These are phyloP conservation scores for Pseudorhiza aurosa DNA, from an alignment of 30 jellyfish, hydroid and myxozoan genomes.

Conservation along the genomic window DNA sequence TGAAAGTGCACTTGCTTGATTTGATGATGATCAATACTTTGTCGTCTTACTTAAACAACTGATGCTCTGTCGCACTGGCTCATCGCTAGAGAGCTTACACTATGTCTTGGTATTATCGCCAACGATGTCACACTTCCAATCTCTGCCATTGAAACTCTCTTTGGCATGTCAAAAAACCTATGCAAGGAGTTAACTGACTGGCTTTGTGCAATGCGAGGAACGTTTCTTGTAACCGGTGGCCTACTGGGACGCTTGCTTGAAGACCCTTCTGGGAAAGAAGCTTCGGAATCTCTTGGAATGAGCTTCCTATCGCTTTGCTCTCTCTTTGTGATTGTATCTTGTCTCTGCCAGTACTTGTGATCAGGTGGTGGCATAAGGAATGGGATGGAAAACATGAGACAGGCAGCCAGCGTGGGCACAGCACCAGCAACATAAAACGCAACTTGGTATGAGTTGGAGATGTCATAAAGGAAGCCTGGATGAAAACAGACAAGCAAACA, in stretches of 20 bases:
- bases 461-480: constrained; percentile 87
- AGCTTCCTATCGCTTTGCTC: constrained; percentile 53
- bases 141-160: constrained; percentile 84
- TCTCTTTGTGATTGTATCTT: constrained; percentile 45
- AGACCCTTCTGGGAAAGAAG: constrained; percentile 54
- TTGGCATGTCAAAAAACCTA: constrained; percentile 80
- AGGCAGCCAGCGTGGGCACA: constrained; percentile 89
- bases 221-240: constrained; percentile 44
- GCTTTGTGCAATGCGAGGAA: constrained; percentile 78
- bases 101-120: constrained; percentile 65
- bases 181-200: constrained; percentile 80
- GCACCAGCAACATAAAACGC: constrained; percentile 99
- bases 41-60: constrained; percentile 36
- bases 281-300: constrained; percentile 41
- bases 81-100: constrained; percentile 12
- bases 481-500: no score
- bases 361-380: constrained; percentile 98
- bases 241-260: constrained; percentile 34
- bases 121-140: constrained; percentile 93
- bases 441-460: constrained; percentile 92
- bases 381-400: constrained; percentile 91
- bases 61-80: constrained; percentile 58
- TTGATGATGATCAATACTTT: no score
- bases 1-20: no score
- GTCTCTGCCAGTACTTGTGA: constrained; percentile 81